A percentile compares a stretch with the other conserved stretches of the same genome.
These are phyloP conservation scores for Scalopus aquaticus DNA, from an alignment of 2,113 vertebrate genomes.

Conservation along the genomic window DNA sequence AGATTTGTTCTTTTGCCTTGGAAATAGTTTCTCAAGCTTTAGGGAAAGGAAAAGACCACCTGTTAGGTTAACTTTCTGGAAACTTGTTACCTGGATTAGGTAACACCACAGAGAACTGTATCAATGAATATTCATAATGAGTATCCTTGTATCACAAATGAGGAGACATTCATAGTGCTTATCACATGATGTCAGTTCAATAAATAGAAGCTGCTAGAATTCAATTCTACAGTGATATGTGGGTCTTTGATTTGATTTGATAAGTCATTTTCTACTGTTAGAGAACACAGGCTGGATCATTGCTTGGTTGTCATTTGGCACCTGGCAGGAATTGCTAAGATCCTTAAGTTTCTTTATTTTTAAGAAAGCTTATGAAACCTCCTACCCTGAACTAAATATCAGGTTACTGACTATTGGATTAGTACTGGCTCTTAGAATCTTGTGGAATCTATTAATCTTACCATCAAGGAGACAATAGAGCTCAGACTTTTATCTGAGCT, in stretches of 20 bases:
- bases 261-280: not conserved
- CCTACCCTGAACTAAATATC: not conserved
- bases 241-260: not conserved
- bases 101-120: not conserved
- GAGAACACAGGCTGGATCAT: not conserved
- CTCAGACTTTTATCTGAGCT: not conserved
- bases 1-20: conserved; percentile 28
- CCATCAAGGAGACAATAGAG: conserved; percentile 4
- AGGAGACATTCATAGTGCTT: not conserved
- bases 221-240: not conserved
- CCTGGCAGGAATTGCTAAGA: not conserved
- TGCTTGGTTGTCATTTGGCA: not conserved
- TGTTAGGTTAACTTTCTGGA: not conserved
- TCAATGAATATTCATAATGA: not conserved
- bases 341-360: not conserved
- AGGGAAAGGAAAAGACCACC: not conserved
- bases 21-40: conserved; percentile 34
- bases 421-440: not conserved
- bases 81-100: not conserved
- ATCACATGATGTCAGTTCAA: not conserved
- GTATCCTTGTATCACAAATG: not conserved
- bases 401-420: not conserved
- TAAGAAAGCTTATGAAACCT: not conserved
- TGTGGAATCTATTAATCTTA: not conserved
- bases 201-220: not conserved